phyloP scores from a whole-genome alignment of 2,888 invertebrate species.

The Campopleginae sp. region DNA sequence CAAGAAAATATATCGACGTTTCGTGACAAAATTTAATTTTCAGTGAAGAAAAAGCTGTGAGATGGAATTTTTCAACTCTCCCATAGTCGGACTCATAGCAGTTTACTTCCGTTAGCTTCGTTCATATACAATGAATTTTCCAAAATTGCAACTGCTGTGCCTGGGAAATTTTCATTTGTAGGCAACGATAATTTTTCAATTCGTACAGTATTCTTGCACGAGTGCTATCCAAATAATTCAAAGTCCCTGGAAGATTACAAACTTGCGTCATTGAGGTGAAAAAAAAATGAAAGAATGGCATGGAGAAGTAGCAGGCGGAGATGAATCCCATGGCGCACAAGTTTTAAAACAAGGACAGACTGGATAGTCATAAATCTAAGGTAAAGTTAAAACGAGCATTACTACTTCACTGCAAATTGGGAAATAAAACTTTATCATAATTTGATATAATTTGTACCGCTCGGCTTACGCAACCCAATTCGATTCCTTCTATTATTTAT shows the following conservation, averaged over 20 bases:
- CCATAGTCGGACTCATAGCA: background rate
- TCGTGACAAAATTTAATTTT: no score
- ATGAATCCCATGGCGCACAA: conserved; percentile 12
- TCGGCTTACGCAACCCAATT: background rate
- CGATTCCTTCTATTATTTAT: background rate
- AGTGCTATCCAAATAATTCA: conserved; percentile 1
- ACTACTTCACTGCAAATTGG: background rate
- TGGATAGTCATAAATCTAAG: conserved; percentile 21
- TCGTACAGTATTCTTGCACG: background rate
- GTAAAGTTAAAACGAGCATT: conserved; percentile 13
- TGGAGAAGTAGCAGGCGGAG: background rate
- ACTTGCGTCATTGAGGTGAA: background rate
- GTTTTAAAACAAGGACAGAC: conserved; percentile 8
- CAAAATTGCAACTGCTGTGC: background rate
- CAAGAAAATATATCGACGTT: no score
- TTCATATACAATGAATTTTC: background rate
- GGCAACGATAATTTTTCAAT: background rate
- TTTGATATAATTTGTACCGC: conserved; percentile 8
- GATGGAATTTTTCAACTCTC: no score
- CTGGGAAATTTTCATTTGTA: background rate
- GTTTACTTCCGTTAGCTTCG: no score
- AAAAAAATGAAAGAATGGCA: conserved; percentile 11
- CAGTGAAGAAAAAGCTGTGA: background rate
- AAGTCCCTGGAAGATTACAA: background rate
- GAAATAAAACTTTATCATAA: background rate